Conservation (phyloP, 2,888 invertebrate species). For the Sipha maydis region DNA sequence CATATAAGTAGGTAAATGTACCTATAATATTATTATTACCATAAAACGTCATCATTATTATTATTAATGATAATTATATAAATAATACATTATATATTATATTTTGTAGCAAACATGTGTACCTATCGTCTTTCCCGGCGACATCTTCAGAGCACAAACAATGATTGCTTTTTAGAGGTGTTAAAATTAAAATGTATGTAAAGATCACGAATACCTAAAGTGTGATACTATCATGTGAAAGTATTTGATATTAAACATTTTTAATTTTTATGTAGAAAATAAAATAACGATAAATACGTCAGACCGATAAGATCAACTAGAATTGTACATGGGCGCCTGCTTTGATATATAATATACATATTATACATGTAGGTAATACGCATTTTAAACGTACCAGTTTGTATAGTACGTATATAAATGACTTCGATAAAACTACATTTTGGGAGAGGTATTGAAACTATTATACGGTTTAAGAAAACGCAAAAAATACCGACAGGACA, state of each 20-base stretch:
- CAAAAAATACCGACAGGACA: not conserved
- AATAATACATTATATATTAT: not conserved
- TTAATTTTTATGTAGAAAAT: not conserved
- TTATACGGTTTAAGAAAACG: not conserved
- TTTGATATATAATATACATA: not conserved
- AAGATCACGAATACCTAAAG: not conserved
- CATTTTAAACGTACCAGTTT: not conserved
- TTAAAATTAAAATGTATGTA: not conserved
- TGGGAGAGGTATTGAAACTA: not conserved
- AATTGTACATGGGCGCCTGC: no score
- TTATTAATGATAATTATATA: no score
- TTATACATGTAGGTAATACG: not conserved
- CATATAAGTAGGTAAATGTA: not conserved
- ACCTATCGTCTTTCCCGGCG: not conserved
- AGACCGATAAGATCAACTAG: not conserved
- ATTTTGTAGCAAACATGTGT: not conserved
- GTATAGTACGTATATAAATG: not conserved
- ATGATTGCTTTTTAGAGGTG: not conserved
- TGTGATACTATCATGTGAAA: not conserved
- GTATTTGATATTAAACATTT: not conserved
- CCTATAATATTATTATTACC: not conserved
- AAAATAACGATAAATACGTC: not conserved
- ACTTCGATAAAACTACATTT: not conserved
- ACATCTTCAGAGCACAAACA: not conserved
- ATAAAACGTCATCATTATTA: not conserved